A percentile compares a stretch with the other conserved stretches of the same genome.
phyloP scores from a whole-genome alignment of 2,888 invertebrate genomes.

The Mycalesis mineus region DNA sequence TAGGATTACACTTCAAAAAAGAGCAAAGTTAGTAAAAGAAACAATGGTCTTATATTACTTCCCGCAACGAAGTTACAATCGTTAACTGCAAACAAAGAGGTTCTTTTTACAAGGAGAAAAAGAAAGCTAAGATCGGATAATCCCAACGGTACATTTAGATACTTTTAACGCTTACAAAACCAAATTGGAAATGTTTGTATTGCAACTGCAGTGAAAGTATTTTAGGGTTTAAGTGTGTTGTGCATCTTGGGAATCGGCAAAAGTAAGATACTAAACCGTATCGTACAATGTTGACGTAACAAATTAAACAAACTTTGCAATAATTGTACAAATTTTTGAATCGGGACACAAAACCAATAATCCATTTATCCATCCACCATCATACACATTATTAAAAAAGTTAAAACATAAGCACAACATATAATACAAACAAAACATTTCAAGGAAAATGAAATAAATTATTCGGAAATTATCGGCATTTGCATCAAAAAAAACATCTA shows the following conservation, averaged over 20 bases:
- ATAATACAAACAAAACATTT: background rate
- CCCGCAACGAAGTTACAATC: slow-evolving; percentile 23
- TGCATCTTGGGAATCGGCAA: background rate
- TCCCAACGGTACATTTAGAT: slow-evolving; percentile 18
- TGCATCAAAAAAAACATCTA: background rate
- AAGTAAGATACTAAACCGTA: background rate
- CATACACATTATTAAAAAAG: too few relatives aligned
- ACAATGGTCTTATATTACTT: slow-evolving; percentile 20
- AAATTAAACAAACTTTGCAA: background rate
- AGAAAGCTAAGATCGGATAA: slow-evolving; percentile 17
- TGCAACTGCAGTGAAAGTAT: slow-evolving; percentile 15
- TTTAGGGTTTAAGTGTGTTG: background rate
- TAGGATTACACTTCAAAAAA: background rate
- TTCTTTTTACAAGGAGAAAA: slow-evolving; percentile 16
- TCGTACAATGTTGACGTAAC: background rate
- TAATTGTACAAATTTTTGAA: background rate
- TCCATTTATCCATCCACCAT: too few relatives aligned
- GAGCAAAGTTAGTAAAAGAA: slow-evolving; percentile 2
- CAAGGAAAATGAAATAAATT: background rate
- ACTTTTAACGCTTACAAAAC: slow-evolving; percentile 21
- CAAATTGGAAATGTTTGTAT: slow-evolving; percentile 14
- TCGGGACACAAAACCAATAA: too few relatives aligned
- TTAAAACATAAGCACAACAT: too few relatives aligned
- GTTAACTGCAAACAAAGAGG: slow-evolving; percentile 22
- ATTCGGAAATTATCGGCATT: background rate